Percentiles rank a stretch among this genome's conserved stretches.
Evolutionary conservation across 1,140 invertebrate genomes (phyloP).

Genomic region (Drosophila albomicans): DNA sequence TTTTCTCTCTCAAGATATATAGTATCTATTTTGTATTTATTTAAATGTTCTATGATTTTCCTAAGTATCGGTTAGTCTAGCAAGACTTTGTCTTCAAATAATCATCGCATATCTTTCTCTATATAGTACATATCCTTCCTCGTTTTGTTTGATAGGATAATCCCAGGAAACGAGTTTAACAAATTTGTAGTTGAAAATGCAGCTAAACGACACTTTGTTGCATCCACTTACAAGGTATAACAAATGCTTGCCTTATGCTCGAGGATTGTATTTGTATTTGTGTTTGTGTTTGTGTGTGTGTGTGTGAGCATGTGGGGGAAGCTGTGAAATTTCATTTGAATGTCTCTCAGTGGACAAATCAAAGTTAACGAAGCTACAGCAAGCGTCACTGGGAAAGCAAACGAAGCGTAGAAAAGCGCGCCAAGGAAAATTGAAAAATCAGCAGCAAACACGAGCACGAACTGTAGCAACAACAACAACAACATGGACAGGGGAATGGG

Average conservation of each 20-base stretch:
- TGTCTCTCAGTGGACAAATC: slow-evolving; percentile 79
- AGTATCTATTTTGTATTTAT: neutral
- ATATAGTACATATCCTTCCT: no score
- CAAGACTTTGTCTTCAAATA: no score
- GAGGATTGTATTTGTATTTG: neutral
- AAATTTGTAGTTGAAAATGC: neutral
- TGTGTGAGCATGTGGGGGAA: slow-evolving; percentile 13
- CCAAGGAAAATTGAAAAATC: slow-evolving; percentile 66
- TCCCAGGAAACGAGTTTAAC: no score
- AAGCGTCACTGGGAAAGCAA: slow-evolving; percentile 23
- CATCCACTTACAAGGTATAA: slow-evolving; percentile 2
- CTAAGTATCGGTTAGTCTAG: no score
- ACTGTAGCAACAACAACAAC: neutral
- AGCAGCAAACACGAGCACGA: slow-evolving; percentile 23
- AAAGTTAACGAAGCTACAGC: slow-evolving; percentile 64
- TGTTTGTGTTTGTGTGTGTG: slow-evolving; percentile 10
- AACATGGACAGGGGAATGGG: neutral
- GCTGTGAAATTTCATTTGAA: slow-evolving; percentile 70
- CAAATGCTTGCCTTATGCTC: slow-evolving; percentile 15
- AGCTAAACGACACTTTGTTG: slow-evolving; percentile 13
- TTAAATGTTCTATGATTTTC: no score
- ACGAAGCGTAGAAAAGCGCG: slow-evolving; percentile 12
- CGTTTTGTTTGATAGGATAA: no score
- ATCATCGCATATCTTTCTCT: no score
- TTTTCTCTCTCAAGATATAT: no score